Conservation (phyloP, 2,888 invertebrate species). For the Meiosimyza decipiens region DNA sequence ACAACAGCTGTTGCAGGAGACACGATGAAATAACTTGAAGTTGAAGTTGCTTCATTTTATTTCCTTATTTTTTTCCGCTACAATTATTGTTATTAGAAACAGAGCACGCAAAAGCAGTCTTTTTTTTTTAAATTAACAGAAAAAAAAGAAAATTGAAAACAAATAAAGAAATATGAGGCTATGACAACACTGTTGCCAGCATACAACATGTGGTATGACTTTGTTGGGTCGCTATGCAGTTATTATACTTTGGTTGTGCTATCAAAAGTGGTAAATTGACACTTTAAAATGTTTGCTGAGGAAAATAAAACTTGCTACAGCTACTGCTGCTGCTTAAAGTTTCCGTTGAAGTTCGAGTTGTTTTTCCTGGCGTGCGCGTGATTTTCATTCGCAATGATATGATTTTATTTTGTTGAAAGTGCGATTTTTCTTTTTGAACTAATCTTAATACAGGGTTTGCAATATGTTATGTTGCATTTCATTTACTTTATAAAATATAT, state of each 20-base stretch:
- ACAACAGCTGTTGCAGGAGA: constrained; percentile 43
- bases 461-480: too few relatives aligned
- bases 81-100: neutral
- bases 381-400: constrained; percentile 25
- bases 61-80: neutral
- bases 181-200: neutral
- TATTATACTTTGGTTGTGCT: neutral
- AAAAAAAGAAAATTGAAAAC: constrained; percentile 47
- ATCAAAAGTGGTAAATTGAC: constrained; percentile 59
- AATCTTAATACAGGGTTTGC: too few relatives aligned
- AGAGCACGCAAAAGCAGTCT: neutral
- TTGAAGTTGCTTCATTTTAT: neutral
- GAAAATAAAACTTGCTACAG: neutral
- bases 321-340: neutral
- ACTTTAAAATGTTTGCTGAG: constrained; percentile 55
- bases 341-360: neutral
- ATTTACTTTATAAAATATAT: too few relatives aligned
- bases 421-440: too few relatives aligned
- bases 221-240: neutral
- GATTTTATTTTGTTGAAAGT: neutral
- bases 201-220: neutral
- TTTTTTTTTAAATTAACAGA: neutral
- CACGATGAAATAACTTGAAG: neutral
- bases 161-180: constrained; percentile 33
- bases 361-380: constrained; percentile 13